Percentiles rank a stretch among this genome's conserved stretches.
phyloP scores from a whole-genome alignment of 2,113 vertebrate species.

The Rhinoderma darwinii region DNA sequence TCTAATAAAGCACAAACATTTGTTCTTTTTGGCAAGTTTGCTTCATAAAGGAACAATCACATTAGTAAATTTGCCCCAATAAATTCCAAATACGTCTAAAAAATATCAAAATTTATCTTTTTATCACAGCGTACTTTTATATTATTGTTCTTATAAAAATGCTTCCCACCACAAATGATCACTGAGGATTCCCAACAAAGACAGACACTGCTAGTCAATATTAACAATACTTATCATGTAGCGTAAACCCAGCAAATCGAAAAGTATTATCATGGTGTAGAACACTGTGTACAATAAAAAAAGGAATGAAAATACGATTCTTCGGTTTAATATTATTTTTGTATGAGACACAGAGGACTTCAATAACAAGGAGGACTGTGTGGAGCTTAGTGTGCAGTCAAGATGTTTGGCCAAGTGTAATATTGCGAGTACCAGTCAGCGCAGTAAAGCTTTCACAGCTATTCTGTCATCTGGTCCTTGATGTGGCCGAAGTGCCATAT shows the following conservation, averaged over 20 bases:
- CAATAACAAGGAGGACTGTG: slow-evolving; percentile 10
- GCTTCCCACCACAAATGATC: background rate
- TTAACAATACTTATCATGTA: slow-evolving; percentile 39
- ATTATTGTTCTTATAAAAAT: background rate
- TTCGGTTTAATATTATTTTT: slow-evolving; percentile 32
- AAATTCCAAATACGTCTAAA: background rate
- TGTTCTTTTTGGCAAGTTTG: too few relatives aligned
- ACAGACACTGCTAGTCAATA: slow-evolving; percentile 21
- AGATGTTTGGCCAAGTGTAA: slow-evolving; percentile 18
- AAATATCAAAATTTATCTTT: background rate
- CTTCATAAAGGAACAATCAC: too few relatives aligned
- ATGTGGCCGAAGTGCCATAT: background rate
- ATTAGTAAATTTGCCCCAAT: too few relatives aligned
- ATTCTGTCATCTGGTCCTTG: background rate
- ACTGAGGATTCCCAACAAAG: background rate
- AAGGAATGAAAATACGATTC: slow-evolving; percentile 31
- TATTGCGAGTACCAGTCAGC: background rate
- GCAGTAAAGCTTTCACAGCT: slow-evolving; percentile 7
- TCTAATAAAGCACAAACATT: too few relatives aligned
- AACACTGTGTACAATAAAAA: slow-evolving; percentile 42
- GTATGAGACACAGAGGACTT: slow-evolving; percentile 28
- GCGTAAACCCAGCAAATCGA: slow-evolving; percentile 29
- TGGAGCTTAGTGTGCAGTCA: background rate
- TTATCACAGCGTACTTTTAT: background rate
- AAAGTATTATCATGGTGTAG: slow-evolving; percentile 42